Evolutionary conservation across 2,797 vertebrate genomes (phyloP), one percentile per base, ranked within the genome.

Genomic region (Caiman crocodilus): DNA sequence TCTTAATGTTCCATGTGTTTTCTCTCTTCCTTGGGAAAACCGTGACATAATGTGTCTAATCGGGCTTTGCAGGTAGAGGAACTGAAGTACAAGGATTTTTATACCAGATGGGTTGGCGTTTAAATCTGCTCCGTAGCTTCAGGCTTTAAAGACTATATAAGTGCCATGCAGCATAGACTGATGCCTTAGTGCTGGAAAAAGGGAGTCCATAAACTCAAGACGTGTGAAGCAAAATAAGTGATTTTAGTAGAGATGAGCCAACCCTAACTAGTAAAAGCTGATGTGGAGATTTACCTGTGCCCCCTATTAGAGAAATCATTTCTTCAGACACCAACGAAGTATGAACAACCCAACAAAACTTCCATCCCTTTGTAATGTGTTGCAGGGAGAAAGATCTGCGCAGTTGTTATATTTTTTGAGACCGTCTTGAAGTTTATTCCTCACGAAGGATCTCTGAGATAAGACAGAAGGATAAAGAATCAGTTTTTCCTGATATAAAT

Each of bases 1-100:
- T 73, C 11, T 3, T 8, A 55, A 42, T 6, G 11, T 14, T 79
- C 50, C 3, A 0, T 16, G 63, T 12, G 58, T 58, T 78, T 65
- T 74, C 32, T 82, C 87, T 35, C 50, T 71, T 79, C 61, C 42
- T 28, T 76, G 32, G 13, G 61, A 16, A 81, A 92, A 71, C 6
- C 55, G 55, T 25, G 56, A 8, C 84, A 1, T 4, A 42, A 21
- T 0, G 0, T 55, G 18, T 42, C 63, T 59, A 42, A 69, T 6
- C 81, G 77, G 83, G 28, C 79, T 86, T 65, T 57, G 56, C 56
- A 76, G 74, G 32, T 28, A 80, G 82, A 74, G 57, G 17, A 88
- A 12, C 32, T 84, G 81, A 50, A 61, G 25, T 26, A n/a, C 32
- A 14, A n/a, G 50, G 14, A 18, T n/a, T 32, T 16, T 73, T 79